Evolutionary conservation across 1,140 invertebrate species (phyloP).

Genomic region (Drosophila novamexicana): DNA sequence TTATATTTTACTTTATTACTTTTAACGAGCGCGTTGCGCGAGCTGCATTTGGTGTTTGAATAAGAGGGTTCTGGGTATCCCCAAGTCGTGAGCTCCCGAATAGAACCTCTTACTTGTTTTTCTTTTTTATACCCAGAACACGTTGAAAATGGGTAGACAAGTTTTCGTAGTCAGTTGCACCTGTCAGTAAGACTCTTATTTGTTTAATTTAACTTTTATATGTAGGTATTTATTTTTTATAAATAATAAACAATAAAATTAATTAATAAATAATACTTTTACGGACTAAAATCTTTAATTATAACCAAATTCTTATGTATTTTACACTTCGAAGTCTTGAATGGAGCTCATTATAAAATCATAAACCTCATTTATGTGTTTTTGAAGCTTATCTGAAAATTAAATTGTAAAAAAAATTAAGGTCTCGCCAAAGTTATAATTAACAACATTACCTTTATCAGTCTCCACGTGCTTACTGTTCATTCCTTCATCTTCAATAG

Average conservation of each 20-base stretch:
- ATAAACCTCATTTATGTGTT: conserved; percentile 66
- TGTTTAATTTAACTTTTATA: background rate
- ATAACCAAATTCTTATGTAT: background rate
- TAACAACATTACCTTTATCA: conserved; percentile 60
- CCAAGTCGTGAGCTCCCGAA: too few species aligned
- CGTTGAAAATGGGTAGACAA: too few species aligned
- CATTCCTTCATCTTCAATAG: conserved; percentile 56
- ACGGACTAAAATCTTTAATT: conserved; percentile 7
- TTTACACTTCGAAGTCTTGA: conserved; percentile 50
- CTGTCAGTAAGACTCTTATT: background rate
- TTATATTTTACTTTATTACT: too few species aligned
- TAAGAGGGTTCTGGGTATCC: too few species aligned
- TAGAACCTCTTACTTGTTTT: too few species aligned
- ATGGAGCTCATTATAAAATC: conserved; percentile 66
- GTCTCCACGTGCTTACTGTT: conserved; percentile 64
- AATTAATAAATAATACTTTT: conserved; percentile 49
- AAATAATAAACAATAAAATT: background rate
- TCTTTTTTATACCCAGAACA: too few species aligned
- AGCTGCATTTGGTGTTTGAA: too few species aligned
- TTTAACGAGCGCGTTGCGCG: too few species aligned
- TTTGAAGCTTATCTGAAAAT: conserved; percentile 66
- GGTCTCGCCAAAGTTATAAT: background rate
- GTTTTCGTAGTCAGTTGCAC: too few species aligned
- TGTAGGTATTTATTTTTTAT: background rate
- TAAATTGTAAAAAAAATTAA: background rate